phyloP scores from a whole-genome alignment of 2,113 vertebrate genomes.

The Nymphicus hollandicus region DNA sequence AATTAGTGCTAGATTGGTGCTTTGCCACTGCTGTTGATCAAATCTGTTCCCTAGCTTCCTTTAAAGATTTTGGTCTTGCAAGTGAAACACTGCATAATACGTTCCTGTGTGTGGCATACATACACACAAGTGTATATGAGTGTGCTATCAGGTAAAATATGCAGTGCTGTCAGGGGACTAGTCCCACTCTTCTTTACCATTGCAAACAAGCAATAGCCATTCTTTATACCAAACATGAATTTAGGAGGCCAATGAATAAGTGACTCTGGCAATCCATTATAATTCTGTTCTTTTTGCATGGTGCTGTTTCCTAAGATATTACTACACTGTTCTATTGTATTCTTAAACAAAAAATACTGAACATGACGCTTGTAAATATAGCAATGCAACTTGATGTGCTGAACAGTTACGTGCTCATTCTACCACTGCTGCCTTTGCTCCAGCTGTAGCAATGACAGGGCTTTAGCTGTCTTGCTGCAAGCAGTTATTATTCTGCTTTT shows the following conservation, averaged over 20 bases:
- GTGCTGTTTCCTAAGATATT: background rate
- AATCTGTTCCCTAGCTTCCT: background rate
- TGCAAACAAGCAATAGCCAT: background rate
- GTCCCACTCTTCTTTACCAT: background rate
- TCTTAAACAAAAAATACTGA: background rate
- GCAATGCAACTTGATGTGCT: background rate
- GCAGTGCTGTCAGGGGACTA: background rate
- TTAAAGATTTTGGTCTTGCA: background rate
- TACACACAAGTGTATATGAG: fast-evolving
- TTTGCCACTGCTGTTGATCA: background rate
- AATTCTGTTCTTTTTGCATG: background rate
- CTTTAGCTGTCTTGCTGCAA: background rate
- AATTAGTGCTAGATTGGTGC: background rate
- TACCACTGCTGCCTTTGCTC: background rate
- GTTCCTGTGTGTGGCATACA: background rate
- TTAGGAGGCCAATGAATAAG: background rate
- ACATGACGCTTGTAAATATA: background rate
- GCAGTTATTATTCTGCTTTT: background rate
- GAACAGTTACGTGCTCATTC: background rate
- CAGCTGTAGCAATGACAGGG: background rate
- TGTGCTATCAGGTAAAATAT: background rate
- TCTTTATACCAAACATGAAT: background rate
- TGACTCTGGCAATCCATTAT: background rate
- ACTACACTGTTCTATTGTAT: background rate
- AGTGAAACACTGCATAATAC: background rate